Evolutionary conservation across 2,888 invertebrate species (phyloP), one percentile per base, ranked within the genome.

Genomic region (Gisinianus flammeolus): DNA sequence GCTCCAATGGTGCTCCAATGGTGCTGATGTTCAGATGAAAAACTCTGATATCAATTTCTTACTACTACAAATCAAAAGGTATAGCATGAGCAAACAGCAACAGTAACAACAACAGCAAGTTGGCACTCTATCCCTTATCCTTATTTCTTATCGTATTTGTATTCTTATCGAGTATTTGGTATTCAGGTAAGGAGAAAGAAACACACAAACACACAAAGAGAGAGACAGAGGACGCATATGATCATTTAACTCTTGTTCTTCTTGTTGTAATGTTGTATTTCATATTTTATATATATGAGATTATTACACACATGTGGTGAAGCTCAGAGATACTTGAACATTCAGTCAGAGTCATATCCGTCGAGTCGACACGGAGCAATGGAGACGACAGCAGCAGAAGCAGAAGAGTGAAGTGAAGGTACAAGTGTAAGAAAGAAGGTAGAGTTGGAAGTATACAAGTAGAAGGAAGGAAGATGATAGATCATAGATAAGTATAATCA

Each of bases 101-200:
- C 56, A 56, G 56, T 56, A 56, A 22, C 24, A 19, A 58, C 2
- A 58, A 58, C 58, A 58, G 22, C 26, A 58, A n/a, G 22, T 58
- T 26, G n/a, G 22, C 58, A 22, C 10, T n/a, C 12, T 22, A 22
- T 58, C 22, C 19, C 22, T 6, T 22, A 19, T 22, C n/a, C 58
- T 12, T 58, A 2, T 58, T n/a, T 22, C 58, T 10, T 26, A 58
- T 58, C 22, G 30, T 62, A 79, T 82, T n/a, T 44, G 44, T 12
- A 44, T n/a, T 44, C 8, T 12, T 44, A 44, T 44, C 44, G 19
- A 44, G 44, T 44, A 44, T 44, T 44, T 44, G 44, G 44, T 44
- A 44, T 44, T 44, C 44, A 44, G 19, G 44, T 12, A 44, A 44
- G 44, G 44, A 44, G 44, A 2, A 44, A 44, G 19, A n/a, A n/a